These are phyloP conservation scores for Rhabdomys dilectus DNA, from an alignment of 2,113 vertebrate species.

Conservation along the genomic window DNA sequence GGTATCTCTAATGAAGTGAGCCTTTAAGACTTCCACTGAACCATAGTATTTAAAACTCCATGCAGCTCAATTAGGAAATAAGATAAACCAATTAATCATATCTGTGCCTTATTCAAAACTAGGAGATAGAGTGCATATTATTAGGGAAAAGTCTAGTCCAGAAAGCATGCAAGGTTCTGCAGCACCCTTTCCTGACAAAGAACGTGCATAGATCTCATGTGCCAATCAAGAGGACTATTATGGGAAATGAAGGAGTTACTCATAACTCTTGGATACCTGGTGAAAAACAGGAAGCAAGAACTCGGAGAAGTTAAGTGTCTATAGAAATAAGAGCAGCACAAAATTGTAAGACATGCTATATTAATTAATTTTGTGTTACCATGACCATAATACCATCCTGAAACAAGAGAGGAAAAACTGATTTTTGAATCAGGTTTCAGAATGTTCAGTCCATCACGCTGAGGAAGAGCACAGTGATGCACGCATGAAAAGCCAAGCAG, in stretches of 20 bases:
- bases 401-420: background rate
- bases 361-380: background rate
- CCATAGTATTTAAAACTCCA: background rate
- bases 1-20: background rate
- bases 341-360: background rate
- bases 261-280: background rate
- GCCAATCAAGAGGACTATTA: background rate
- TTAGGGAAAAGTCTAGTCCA: background rate
- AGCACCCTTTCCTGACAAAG: too few relatives aligned
- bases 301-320: background rate
- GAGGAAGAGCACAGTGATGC: background rate
- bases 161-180: background rate
- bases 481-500: background rate
- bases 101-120: background rate
- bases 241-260: background rate
- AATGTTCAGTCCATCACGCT: too few relatives aligned
- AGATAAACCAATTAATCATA: background rate
- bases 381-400: background rate
- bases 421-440: background rate
- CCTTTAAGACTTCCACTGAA: background rate
- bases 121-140: background rate
- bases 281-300: background rate
- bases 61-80: background rate
- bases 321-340: background rate
- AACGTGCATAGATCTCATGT: background rate